These are phyloP conservation scores for Cephus cinctus DNA, from an alignment of 1,140 invertebrate species.

Conservation along the genomic window DNA sequence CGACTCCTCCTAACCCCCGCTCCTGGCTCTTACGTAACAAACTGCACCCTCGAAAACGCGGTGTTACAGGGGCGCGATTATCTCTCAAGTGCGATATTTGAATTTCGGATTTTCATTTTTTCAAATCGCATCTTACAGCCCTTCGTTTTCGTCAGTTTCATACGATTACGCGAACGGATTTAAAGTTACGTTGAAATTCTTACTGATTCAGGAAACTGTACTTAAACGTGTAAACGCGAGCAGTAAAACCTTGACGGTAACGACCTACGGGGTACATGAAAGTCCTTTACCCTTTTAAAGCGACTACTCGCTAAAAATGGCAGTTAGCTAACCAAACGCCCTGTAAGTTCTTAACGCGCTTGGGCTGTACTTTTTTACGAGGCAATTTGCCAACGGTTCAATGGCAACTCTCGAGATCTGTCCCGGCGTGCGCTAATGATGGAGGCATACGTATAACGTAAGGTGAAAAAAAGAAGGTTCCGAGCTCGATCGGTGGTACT, in stretches of 20 bases:
- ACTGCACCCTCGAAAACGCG: conserved; percentile 5
- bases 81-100: conserved; percentile 38
- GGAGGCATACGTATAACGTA: background rate
- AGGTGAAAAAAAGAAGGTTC: background rate
- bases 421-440: background rate
- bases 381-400: background rate
- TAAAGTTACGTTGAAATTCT: too few relatives aligned
- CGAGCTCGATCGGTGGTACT: too few relatives aligned
- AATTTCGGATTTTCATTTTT: conserved; percentile 38
- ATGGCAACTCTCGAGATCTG: background rate
- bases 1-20: background rate
- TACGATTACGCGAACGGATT: conserved; percentile 35
- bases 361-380: background rate
- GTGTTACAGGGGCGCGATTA: conserved; percentile 16
- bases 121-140: conserved; percentile 20
- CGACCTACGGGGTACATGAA: too few relatives aligned
- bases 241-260: too few relatives aligned
- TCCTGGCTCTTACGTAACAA: background rate
- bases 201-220: too few relatives aligned
- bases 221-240: too few relatives aligned
- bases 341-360: background rate
- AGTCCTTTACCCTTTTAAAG: too few relatives aligned
- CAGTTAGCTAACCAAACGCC: too few relatives aligned
- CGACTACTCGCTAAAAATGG: too few relatives aligned
- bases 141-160: conserved; percentile 16